These are phyloP conservation scores for Paracyprichromis sp. DNA, from an alignment of 2,113 vertebrate species.

Conservation along the genomic window DNA sequence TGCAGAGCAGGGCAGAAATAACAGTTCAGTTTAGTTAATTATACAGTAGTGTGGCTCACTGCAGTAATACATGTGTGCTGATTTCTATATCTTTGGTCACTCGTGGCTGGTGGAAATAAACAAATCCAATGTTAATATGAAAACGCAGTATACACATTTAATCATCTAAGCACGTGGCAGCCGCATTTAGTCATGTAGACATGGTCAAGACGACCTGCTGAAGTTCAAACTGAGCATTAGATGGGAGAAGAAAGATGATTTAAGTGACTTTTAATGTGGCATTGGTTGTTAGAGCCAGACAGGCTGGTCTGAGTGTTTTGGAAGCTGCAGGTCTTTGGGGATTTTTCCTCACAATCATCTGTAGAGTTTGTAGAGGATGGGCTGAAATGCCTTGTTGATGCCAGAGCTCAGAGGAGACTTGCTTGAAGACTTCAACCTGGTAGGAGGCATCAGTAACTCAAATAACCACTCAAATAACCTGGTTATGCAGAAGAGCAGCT, in stretches of 20 bases:
- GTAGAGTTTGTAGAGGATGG: background rate
- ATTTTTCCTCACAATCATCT: background rate
- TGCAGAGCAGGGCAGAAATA: background rate
- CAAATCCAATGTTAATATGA: background rate
- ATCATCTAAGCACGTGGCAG: rapidly evolving
- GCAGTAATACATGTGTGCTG: background rate
- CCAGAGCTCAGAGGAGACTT: background rate
- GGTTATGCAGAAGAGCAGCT: background rate
- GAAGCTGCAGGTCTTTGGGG: background rate
- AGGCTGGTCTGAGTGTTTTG: background rate
- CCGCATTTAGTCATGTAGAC: rapidly evolving
- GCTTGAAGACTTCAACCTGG: background rate
- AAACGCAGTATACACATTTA: background rate
- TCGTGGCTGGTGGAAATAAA: background rate
- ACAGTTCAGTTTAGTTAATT: background rate
- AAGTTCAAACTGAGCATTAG: background rate
- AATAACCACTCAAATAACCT: background rate
- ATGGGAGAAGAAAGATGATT: background rate
- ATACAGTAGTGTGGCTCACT: background rate
- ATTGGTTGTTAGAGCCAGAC: background rate
- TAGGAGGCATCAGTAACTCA: background rate
- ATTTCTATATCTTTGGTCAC: background rate
- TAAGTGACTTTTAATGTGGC: background rate
- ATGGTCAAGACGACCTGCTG: background rate
- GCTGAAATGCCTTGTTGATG: background rate